These are phyloP conservation scores for Epinephelus cyanopodus DNA, from an alignment of 2,113 vertebrate genomes.

Conservation along the genomic window DNA sequence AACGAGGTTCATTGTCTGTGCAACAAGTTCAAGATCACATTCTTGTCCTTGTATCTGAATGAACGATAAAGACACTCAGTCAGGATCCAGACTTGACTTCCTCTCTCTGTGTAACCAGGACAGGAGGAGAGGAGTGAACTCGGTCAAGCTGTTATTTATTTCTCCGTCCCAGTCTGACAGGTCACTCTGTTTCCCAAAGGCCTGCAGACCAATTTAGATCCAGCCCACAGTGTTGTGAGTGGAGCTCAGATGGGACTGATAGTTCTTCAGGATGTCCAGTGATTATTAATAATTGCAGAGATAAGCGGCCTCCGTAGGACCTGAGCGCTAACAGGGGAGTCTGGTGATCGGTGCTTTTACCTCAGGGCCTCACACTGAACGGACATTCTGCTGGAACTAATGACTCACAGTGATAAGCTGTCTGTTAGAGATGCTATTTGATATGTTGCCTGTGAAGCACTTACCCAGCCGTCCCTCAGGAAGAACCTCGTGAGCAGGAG, in stretches of 20 bases:
- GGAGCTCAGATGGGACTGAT: slow-evolving; percentile 39
- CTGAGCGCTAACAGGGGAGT: slow-evolving; percentile 25
- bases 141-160: slow-evolving; percentile 58
- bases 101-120: slow-evolving; percentile 27
- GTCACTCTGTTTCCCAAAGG: slow-evolving; percentile 49
- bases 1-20: neutral
- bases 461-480: neutral
- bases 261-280: slow-evolving; percentile 46
- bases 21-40: slow-evolving; percentile 12
- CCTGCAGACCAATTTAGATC: slow-evolving; percentile 44
- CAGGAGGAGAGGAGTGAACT: slow-evolving; percentile 39
- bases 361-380: slow-evolving; percentile 13
- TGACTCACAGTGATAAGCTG: neutral
- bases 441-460: neutral
- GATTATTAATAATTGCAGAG: slow-evolving; percentile 55
- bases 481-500: neutral
- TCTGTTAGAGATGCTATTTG: neutral
- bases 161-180: slow-evolving; percentile 48
- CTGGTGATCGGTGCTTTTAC: slow-evolving; percentile 46
- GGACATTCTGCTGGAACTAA: slow-evolving; percentile 13
- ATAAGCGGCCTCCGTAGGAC: slow-evolving; percentile 23
- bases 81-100: slow-evolving; percentile 15
- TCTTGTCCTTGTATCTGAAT: slow-evolving; percentile 31
- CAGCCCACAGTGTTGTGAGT: slow-evolving; percentile 37
- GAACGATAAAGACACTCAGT: slow-evolving; percentile 25